Evolutionary conservation across 2,888 invertebrate genomes (phyloP).

Genomic region (Physocephala rufipes): DNA sequence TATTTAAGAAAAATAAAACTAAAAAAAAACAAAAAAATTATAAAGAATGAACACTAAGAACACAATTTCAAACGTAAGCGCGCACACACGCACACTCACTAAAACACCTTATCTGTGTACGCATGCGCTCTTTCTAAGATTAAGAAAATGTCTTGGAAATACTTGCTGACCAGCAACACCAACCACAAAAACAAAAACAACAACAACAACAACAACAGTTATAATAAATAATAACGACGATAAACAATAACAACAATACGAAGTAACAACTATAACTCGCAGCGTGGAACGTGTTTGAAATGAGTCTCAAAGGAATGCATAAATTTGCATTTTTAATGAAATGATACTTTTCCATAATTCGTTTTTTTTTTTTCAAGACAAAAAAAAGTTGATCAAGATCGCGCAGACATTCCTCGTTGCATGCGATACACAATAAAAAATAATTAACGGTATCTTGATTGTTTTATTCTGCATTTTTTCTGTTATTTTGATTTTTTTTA

Average conservation of each 20-base stretch:
- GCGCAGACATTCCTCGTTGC: constrained; percentile 14
- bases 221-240: background rate
- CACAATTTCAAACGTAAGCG: background rate
- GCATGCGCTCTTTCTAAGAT: too few species aligned
- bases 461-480: background rate
- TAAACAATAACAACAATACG: background rate
- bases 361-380: too few species aligned
- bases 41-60: background rate
- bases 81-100: background rate
- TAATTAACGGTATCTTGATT: constrained; percentile 25
- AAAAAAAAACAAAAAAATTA: background rate
- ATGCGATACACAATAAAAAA: constrained; percentile 24
- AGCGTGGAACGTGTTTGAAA: constrained; percentile 2
- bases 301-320: background rate
- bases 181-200: background rate
- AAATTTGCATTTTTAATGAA: constrained; percentile 14
- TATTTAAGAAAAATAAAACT: background rate
- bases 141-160: too few species aligned
- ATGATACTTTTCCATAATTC: background rate
- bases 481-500: background rate
- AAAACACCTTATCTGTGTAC: too few species aligned
- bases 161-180: background rate
- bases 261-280: too few species aligned
- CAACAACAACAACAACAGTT: background rate
- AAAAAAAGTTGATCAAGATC: constrained; percentile 19